A percentile compares a stretch with the other conserved stretches of the same genome.
phyloP scores from a whole-genome alignment of 2,113 vertebrate species.

The Bubo blakistoni region DNA sequence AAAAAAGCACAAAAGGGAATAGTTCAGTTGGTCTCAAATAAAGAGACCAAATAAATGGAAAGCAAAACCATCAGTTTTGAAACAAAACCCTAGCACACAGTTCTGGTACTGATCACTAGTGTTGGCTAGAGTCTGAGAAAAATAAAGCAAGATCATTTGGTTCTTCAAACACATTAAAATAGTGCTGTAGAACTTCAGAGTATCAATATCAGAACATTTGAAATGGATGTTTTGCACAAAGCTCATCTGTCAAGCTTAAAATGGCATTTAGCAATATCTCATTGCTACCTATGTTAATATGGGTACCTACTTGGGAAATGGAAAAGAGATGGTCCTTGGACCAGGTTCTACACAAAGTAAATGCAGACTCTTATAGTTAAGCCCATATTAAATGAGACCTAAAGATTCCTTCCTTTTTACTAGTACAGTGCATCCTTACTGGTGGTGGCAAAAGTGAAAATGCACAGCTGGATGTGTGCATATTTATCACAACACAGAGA shows the following conservation, averaged over 20 bases:
- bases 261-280: background rate
- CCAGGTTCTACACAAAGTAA: background rate
- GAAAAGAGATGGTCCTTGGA: background rate
- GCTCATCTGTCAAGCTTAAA: background rate
- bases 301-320: background rate
- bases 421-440: background rate
- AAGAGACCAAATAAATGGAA: background rate
- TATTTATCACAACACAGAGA: background rate
- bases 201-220: background rate
- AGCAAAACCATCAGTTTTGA: background rate
- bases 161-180: background rate
- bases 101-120: background rate
- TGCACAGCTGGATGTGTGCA: background rate
- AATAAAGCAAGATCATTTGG: background rate
- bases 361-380: background rate
- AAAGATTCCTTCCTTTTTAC: background rate
- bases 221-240: background rate
- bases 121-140: background rate
- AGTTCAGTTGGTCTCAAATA: background rate
- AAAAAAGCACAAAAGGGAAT: background rate
- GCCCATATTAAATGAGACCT: background rate
- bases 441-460: background rate
- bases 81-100: background rate
- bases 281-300: background rate
- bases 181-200: background rate